A percentile compares a stretch with the other conserved stretches of the same genome.
These are phyloP conservation scores for Anthrax anthrax DNA, from an alignment of 2,888 invertebrate genomes.

Conservation along the genomic window DNA sequence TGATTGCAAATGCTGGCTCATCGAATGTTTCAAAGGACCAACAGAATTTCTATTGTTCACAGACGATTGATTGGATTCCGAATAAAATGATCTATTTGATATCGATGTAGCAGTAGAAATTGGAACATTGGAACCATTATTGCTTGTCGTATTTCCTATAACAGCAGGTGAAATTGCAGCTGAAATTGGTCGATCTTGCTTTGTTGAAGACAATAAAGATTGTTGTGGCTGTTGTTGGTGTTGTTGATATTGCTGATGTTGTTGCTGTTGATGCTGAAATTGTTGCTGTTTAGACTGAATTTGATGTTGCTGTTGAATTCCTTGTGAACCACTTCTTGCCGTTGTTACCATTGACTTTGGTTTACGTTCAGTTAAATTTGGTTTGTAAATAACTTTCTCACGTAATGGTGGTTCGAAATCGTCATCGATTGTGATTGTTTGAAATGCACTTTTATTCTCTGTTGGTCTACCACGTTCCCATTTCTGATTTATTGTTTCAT, in stretches of 20 bases:
- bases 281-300: not conserved
- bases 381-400: constrained; percentile 18
- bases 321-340: not conserved
- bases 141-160: not conserved
- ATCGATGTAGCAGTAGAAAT: not conserved
- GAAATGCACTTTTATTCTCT: not conserved
- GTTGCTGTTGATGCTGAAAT: not conserved
- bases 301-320: not conserved
- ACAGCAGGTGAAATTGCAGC: not conserved
- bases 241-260: too few species aligned
- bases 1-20: not conserved
- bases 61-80: not conserved
- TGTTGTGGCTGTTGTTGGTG: not conserved
- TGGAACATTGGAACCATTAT: not conserved
- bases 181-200: not conserved
- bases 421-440: constrained; percentile 13
- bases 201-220: not conserved
- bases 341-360: not conserved
- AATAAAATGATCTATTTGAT: not conserved
- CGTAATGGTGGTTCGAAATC: constrained; percentile 9
- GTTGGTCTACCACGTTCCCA: constrained; percentile 1
- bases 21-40: not conserved
- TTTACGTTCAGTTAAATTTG: constrained; percentile 21
- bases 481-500: not conserved
- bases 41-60: not conserved